phyloP scores from a whole-genome alignment of 2,113 vertebrate species.

The Chamaea fasciata region DNA sequence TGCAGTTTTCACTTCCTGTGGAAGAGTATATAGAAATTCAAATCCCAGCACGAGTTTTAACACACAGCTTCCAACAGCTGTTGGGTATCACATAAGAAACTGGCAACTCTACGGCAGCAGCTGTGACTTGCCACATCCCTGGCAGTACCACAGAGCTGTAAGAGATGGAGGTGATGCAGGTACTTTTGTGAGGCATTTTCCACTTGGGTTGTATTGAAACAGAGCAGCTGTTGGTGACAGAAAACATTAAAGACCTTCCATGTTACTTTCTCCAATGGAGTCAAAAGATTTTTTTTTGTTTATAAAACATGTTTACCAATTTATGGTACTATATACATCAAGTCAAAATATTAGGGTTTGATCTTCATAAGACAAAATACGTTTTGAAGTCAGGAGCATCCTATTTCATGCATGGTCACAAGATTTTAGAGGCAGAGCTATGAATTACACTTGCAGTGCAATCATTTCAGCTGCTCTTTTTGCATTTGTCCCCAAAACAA shows the following conservation, averaged over 20 bases:
- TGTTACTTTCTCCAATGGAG: not conserved
- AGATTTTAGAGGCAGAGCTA: not conserved
- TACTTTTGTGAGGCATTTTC: not conserved
- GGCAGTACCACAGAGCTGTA: not conserved
- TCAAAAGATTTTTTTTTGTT: not conserved
- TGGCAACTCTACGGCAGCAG: slow-evolving; percentile 3
- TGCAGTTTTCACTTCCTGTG: not conserved
- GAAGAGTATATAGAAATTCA: not conserved
- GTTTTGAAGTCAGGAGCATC: not conserved
- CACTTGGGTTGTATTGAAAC: not conserved
- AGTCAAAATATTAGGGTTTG: not conserved
- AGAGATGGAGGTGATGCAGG: not conserved
- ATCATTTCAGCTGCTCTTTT: not conserved
- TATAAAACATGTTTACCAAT: not conserved
- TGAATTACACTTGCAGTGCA: not conserved
- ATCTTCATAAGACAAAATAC: not conserved
- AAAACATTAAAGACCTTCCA: not conserved
- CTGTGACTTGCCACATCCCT: not conserved
- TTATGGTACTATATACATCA: not conserved
- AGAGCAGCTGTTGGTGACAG: not conserved
- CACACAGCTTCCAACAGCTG: slow-evolving; percentile 23
- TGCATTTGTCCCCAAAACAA: not conserved
- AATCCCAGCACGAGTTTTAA: slow-evolving; percentile 29
- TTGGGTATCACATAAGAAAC: slow-evolving; percentile 6
- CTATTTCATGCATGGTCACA: not conserved